These are phyloP conservation scores for Palythoa heliodiscus DNA, from an alignment of 92 coral and sea anemone species.

Conservation along the genomic window DNA sequence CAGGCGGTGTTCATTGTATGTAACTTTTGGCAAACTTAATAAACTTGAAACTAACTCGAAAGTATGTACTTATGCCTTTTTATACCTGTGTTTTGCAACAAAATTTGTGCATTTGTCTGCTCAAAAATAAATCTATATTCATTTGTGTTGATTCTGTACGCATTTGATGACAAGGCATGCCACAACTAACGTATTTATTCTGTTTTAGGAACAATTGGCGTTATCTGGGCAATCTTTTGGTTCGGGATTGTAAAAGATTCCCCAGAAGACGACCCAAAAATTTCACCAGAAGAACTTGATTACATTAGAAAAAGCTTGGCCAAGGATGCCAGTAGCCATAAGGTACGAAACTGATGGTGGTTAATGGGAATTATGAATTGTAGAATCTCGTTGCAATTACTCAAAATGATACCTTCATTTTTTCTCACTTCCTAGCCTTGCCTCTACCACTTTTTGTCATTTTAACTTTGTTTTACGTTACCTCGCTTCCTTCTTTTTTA, in stretches of 20 bases:
- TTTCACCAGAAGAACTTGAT: conserved; percentile 72
- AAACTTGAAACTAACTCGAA: too few species aligned
- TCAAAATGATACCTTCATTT: neutral
- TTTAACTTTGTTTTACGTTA: too few species aligned
- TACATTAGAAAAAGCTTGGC: conserved; percentile 74
- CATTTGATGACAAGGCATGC: neutral
- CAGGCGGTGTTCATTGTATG: too few species aligned
- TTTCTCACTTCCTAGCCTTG: neutral
- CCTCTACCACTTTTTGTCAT: too few species aligned
- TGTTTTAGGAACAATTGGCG: conserved; percentile 70
- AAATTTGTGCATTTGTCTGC: too few species aligned
- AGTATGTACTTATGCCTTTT: too few species aligned
- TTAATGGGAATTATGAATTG: neutral
- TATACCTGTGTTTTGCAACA: too few species aligned
- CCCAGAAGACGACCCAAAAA: conserved; percentile 84
- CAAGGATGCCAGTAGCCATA: conserved; percentile 35
- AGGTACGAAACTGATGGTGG: neutral
- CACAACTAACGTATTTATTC: neutral
- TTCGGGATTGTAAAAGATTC: conserved; percentile 80
- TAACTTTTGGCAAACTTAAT: too few species aligned
- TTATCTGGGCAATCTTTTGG: conserved; percentile 85
- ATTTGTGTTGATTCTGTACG: neutral
- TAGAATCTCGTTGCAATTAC: neutral
- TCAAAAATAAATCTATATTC: too few species aligned
- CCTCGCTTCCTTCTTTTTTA: too few species aligned